These are phyloP conservation scores for Phania funesta DNA, from an alignment of 2,888 invertebrate genomes.

Conservation along the genomic window DNA sequence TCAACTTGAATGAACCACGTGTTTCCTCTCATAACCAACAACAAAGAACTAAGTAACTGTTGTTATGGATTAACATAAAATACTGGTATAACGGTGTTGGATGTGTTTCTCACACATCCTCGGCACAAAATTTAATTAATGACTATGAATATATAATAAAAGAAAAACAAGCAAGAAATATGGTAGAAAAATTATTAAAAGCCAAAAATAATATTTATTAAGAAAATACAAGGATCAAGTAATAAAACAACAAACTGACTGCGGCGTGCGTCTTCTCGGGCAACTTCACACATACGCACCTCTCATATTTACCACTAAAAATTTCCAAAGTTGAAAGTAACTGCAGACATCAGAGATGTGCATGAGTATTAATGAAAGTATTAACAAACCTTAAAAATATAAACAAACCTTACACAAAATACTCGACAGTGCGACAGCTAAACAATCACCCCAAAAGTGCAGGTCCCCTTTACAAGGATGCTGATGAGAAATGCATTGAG, in stretches of 20 bases:
- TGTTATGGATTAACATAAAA: too few relatives aligned
- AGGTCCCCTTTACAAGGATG: conserved; percentile 54
- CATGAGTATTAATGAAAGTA: conserved; percentile 70
- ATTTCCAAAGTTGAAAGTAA: conserved; percentile 2
- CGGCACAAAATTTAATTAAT: conserved; percentile 7
- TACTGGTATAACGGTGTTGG: too few relatives aligned
- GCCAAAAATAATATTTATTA: conserved; percentile 62
- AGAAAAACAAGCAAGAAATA: conserved; percentile 36
- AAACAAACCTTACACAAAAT: conserved; percentile 68
- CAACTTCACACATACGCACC: conserved; percentile 29
- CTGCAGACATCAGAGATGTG: conserved; percentile 39
- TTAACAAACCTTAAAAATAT: conserved; percentile 70
- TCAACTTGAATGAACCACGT: too few relatives aligned
- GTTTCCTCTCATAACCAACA: too few relatives aligned
- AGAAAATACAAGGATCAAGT: conserved; percentile 55
- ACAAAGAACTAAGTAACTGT: too few relatives aligned
- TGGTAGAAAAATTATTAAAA: conserved; percentile 60
- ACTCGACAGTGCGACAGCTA: too few relatives aligned
- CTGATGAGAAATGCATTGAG: conserved; percentile 21
- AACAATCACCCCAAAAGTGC: conserved; percentile 33
- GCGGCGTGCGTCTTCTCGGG: conserved; percentile 27
- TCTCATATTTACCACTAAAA: too few relatives aligned
- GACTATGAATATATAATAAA: conserved; percentile 34
- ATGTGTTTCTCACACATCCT: conserved; percentile 1
- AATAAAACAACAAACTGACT: conserved; percentile 45